Base-by-base conservation (phyloP, 2,888 invertebrate species). In the Brenthis daphne region DNA sequence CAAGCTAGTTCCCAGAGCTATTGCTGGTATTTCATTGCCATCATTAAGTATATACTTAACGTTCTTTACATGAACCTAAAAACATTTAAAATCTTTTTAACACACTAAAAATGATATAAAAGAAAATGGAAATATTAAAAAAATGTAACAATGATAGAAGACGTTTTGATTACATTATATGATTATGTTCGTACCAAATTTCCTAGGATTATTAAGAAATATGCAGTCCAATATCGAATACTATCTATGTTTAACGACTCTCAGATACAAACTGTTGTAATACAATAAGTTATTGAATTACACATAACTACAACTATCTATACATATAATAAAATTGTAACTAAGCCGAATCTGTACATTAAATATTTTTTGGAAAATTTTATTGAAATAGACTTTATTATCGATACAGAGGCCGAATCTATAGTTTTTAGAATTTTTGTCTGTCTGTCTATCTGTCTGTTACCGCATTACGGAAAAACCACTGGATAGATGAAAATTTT, bases 1-100 rank as follows among this genome's bases (percentile, higher is more conserved):
- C 71, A 90, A 77, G 73, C 90, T 90, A 16, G 90, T 90, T 16
- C 90, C 90, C 51, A 91, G 77, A 61, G 91, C 90, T 24, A 90
- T 75, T 16, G 85, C 82, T 16, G 90, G 89, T 75, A 90, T 89
- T 74, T 84, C 79, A 73, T 85, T 77, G 11, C 88, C 89, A 77
- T 90, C 89, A 71, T 88, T 89, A 69, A 90, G 76, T 69, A 76
- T 79, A 71, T 79, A 87, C 37, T 77, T 74, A 54, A 76, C 70
- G 33, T 58, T 64, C 51, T 50, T 68, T 29, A 55, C 64, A 12
- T 66, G 2, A 6, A 53, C 61, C 65, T 69, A 57, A 24, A 65
- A 60, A 51, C 1, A 57, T 24, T 12, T 51, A 12, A 20, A 2
- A 13, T 1, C 33, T 43, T 6, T 2, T 0, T n/a, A 56, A n/a